Evolutionary conservation across 2,888 invertebrate species (phyloP), one percentile per base, ranked within the genome.

Genomic region (Latrodectus hesperus): DNA sequence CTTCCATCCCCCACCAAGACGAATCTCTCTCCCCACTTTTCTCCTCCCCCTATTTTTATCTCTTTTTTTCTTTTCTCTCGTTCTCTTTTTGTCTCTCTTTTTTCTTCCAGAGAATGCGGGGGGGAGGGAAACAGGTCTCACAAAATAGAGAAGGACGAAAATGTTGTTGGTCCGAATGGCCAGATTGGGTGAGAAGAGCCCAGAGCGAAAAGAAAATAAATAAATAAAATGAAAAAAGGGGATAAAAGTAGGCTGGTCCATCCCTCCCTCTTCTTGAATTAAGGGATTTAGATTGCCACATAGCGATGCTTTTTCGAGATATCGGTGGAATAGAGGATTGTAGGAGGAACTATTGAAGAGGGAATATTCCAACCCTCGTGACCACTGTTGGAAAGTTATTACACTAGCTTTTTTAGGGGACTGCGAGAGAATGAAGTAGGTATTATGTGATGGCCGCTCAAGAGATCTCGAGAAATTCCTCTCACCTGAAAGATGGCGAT

Each of bases 131-230:
- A 38, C 38, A 38, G 38, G 38, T 38, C 38, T 17, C 38, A 84
- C 65, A 79, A 70, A 64, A 71, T 55, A 67, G 52, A 67, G 74
- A 67, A 84, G 26, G 86, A 81, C 68, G 74, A 71, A 80, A 81
- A 86, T 80, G 80, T 81, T 86, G 86, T 86, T 86, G 72, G 84
- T 78, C 65, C 38, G 77, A 67, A 71, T 70, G 85, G 76, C 76
- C 71, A 78, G 86, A 86, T 86, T 75, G 79, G 85, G 79, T 85
- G 79, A 71, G 76, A 73, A 78, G 49, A 60, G 79, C 26, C 76
- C 9, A 22, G 26, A 73, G 38, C 51, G 67, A 52, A 73, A 78
- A 78, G 67, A 78, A 67, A 68, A 83, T 55, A n/a, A 65, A 84
- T 38, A 38, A 38, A 38, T 38, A 38, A 38, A 38, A 38, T 38